Conservation (phyloP, 2,113 vertebrate species). For the Nothocercus nigrocapillus region DNA sequence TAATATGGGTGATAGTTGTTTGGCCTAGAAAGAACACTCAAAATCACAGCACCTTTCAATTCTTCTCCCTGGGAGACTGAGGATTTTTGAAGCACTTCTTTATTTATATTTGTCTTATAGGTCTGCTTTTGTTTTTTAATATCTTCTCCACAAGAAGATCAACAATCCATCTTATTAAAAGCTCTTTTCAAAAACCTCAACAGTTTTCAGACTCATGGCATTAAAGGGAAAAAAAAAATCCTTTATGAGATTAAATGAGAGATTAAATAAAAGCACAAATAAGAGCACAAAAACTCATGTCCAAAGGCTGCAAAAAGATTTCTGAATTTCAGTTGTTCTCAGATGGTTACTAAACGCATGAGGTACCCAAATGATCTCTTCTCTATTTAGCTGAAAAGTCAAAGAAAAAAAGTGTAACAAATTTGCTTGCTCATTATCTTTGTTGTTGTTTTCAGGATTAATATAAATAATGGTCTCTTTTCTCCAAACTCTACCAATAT, state of each 20-base stretch:
- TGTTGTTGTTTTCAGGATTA: background rate
- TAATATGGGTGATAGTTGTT: background rate
- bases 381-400: background rate
- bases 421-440: background rate
- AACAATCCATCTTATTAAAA: background rate
- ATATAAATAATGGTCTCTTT: background rate
- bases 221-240: background rate
- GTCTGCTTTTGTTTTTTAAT: background rate
- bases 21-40: background rate
- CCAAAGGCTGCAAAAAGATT: background rate
- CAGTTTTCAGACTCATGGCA: background rate
- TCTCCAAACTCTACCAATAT: background rate
- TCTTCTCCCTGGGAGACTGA: background rate
- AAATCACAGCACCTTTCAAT: background rate
- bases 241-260: background rate
- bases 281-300: background rate
- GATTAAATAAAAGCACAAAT: background rate
- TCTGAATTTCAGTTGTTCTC: background rate
- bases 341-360: background rate
- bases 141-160: background rate
- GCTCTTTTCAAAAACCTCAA: background rate
- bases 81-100: background rate
- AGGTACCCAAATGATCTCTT: background rate
- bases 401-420: background rate
- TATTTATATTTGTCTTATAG: background rate